Conservation (phyloP, 1,140 invertebrate species). For the Ladona fulva region DNA sequence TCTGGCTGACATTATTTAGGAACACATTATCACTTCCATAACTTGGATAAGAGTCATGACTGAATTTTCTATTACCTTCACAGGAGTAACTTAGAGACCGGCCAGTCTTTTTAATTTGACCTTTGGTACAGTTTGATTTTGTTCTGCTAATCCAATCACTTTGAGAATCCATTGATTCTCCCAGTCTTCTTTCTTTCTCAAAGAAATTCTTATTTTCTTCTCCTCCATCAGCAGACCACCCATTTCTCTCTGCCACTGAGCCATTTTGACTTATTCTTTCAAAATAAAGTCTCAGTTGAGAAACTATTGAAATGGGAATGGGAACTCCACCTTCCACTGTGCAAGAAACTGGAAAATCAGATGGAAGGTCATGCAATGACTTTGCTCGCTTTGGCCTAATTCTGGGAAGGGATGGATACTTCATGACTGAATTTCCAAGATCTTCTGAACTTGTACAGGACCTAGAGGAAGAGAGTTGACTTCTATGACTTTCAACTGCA, state of each 20-base stretch:
- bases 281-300: background rate
- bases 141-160: too few relatives aligned
- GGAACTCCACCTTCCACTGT: background rate
- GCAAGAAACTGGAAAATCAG: background rate
- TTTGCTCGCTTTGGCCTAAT: constrained; percentile 40
- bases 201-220: background rate
- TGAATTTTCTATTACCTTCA: background rate
- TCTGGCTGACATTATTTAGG: background rate
- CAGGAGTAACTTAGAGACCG: background rate
- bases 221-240: background rate
- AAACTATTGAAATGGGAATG: background rate
- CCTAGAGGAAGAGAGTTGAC: constrained; percentile 39
- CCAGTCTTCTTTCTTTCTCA: too few relatives aligned
- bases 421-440: background rate
- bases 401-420: background rate
- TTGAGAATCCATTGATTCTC: too few relatives aligned
- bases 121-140: too few relatives aligned
- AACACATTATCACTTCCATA: background rate
- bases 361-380: constrained; percentile 45
- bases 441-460: constrained; percentile 17
- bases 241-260: background rate
- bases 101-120: background rate
- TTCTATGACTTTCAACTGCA: constrained; percentile 40
- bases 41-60: background rate
- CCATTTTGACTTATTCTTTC: background rate